Base-by-base conservation (phyloP, 2,888 invertebrate genomes). In the Myopa testacea region DNA sequence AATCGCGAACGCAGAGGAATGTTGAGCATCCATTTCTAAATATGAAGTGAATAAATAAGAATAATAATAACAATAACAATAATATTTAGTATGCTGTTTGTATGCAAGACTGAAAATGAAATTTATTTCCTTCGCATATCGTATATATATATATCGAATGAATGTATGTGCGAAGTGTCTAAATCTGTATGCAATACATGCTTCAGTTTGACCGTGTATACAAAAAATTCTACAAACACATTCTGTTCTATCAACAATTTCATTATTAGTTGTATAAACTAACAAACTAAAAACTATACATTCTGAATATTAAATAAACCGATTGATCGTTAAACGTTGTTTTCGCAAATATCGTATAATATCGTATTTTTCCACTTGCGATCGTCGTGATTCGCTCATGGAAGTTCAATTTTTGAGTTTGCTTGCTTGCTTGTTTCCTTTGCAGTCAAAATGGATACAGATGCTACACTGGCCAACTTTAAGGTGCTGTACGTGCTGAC, bases 401-500 rank as follows among this genome's bases (percentile, higher is more conserved):
- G 1, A 50, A 50, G 14, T 50, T 14, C 10, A 50, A 45, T 45
- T 45, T 45, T 62, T 62, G 26, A 62, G 8, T 62, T 62, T 26
- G 26, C 26, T 19, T 60, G 4, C 6, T 60, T 16, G 26, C n/a
- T 63, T 65, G 34, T 65, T 34, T 65, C 34, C 65, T 38, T 65
- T 78, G 26, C 68, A 85, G 84, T 76, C 62, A 85, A 85, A 80
- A 87, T 86, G 87, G 87, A 86, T 37, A 80, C 84, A 78, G 86
- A 84, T 79, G 84, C 86, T 52, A 81, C 85, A 38, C 81, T 89
- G 78, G 86, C 86, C 70, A 89, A 89, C 79, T 90, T 90, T 77
- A 88, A 87, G 81, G 85, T 89, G 73, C 82, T 90, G 68, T 90
- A 90, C 77, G 83, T 89, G 78, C 79, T 88, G 75, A 84, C 88